Conservation (phyloP, 1,140 invertebrate genomes). For the Hylyphantes graminicola region DNA sequence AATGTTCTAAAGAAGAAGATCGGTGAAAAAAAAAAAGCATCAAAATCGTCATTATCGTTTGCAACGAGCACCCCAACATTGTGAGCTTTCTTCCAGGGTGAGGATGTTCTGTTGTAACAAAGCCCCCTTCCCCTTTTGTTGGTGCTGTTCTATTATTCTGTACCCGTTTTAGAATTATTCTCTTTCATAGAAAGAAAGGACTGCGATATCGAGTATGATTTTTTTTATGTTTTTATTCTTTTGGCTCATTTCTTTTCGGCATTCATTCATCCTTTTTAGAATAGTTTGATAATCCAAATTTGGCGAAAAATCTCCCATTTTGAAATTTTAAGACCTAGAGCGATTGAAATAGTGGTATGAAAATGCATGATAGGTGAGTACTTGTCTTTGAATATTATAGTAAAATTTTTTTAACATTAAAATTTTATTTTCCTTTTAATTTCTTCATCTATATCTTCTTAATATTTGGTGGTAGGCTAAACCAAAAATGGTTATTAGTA, state of each 20-base stretch:
- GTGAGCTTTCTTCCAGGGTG: slow-evolving; percentile 7
- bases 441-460: no score
- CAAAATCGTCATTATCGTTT: slow-evolving; percentile 57
- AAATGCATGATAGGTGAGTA: no score
- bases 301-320: no score
- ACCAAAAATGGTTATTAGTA: no score
- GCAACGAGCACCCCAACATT: slow-evolving; percentile 35
- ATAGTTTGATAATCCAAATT: no score
- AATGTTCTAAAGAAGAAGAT: background rate
- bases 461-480: no score
- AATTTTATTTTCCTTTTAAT: no score
- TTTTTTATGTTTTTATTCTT: slow-evolving; percentile 8
- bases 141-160: slow-evolving; percentile 54
- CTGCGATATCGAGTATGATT: slow-evolving; percentile 16
- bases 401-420: no score
- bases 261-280: background rate
- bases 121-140: slow-evolving; percentile 49
- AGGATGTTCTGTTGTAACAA: slow-evolving; percentile 37
- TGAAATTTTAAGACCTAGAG: no score
- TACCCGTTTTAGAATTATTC: slow-evolving; percentile 42
- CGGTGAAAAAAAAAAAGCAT: slow-evolving; percentile 11
- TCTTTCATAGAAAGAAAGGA: slow-evolving; percentile 45
- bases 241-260: background rate
- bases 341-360: no score
- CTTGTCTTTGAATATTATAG: no score